Base-by-base conservation (phyloP, 2,888 invertebrate genomes). In the Troglohyphantes excavatus region DNA sequence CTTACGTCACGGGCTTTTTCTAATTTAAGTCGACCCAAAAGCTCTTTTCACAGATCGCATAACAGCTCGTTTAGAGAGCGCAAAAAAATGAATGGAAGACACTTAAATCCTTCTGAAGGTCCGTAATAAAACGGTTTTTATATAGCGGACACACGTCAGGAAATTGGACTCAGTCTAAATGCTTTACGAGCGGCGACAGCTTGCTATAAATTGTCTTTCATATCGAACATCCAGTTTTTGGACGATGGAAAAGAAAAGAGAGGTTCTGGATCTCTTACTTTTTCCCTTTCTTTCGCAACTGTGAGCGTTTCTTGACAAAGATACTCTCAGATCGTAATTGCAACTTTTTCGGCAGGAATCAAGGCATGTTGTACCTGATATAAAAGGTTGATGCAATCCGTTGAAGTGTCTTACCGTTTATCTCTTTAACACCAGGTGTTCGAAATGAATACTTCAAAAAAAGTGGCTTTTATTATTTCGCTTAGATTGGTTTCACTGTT, bases 181-280 rank as follows among this genome's bases (percentile, higher is more conserved):
- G 78, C 68, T 85, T 85, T 85, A 85, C 85, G 76, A 85, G 78
- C 43, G 76, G 76, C 85, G 85, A 85, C 85, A 85, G 85, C 85
- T 85, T 76, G 85, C 76, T 61, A 78, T 85, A 85, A 85, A 85
- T 85, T 85, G 85, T 85, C 85, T 85, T 78, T 85, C 76, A 85
- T 85, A 46, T 76, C 59, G 26, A 83, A 63, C 73, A 83, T 82
- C 83, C 13, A 78, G 33, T 65, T 63, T 67, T 75, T 33, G 19
- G 27, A 39, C 27, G 61, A 46, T 39, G 33, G 39, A 68, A 23
- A 27, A 46, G 17, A 53, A 9, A n/a, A 19, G 26, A 65, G 23
- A 23, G 29, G 75, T 13, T 46, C 23, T n/a, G 61, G 33, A 79
- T 67, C n/a, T 81, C n/a, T n/a, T n/a, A n/a, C 53, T 82, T 23